A percentile compares a stretch with the other conserved stretches of the same genome.
These are phyloP conservation scores for Megastigmus dorsalis DNA, from an alignment of 2,888 invertebrate species.

Conservation along the genomic window DNA sequence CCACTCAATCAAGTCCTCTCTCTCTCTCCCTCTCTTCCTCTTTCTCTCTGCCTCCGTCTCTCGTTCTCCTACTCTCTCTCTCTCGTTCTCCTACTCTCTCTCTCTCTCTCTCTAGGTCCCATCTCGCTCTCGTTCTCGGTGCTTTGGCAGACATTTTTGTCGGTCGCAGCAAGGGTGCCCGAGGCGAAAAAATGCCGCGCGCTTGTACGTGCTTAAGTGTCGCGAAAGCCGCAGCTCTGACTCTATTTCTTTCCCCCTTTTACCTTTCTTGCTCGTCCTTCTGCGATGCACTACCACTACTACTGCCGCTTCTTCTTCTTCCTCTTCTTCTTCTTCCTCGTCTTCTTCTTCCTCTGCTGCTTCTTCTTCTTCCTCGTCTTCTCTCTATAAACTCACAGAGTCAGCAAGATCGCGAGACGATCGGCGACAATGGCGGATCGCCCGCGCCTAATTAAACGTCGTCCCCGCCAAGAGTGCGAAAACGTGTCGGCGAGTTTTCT, in stretches of 20 bases:
- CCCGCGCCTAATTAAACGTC: constrained; percentile 42
- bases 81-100: too few relatives aligned
- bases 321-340: not conserved
- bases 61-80: too few relatives aligned
- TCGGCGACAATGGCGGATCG: constrained; percentile 32
- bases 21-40: too few relatives aligned
- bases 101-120: too few relatives aligned
- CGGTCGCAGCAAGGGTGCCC: constrained; percentile 34
- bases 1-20: too few relatives aligned
- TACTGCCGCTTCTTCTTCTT: not conserved
- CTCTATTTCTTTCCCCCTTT: constrained; percentile 9
- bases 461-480: constrained; percentile 5
- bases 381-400: constrained; percentile 13
- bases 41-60: too few relatives aligned
- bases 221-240: not conserved
- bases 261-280: too few relatives aligned
- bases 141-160: constrained; percentile 25
- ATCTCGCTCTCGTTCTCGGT: not conserved
- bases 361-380: not conserved
- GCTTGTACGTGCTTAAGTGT: constrained; percentile 47
- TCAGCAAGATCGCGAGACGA: constrained; percentile 43
- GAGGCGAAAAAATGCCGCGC: constrained; percentile 29
- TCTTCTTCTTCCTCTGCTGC: not conserved
- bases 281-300: too few relatives aligned
- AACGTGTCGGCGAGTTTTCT: constrained; percentile 37